Percentiles rank a stretch among this genome's conserved stretches.
These are phyloP conservation scores for Tineola bisselliella DNA, from an alignment of 2,888 invertebrate species.

Conservation along the genomic window DNA sequence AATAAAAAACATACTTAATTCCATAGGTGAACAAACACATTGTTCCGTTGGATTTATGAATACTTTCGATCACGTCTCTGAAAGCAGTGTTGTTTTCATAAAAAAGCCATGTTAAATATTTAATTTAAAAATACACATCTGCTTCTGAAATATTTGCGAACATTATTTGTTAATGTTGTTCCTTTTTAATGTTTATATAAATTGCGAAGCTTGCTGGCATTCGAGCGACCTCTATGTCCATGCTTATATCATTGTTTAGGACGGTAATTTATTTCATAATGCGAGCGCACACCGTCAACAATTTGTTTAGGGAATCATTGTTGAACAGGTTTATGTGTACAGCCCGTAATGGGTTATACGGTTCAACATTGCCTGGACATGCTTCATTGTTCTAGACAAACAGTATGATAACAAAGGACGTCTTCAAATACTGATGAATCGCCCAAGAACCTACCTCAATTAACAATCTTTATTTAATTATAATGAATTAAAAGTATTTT, in stretches of 20 bases:
- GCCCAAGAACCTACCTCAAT: background rate
- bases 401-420: background rate
- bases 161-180: background rate
- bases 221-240: background rate
- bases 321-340: conserved; percentile 1
- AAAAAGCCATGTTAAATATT: background rate
- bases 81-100: conserved; percentile 13
- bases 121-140: too few species aligned
- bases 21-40: too few species aligned
- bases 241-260: conserved; percentile 8
- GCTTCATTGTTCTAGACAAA: background rate
- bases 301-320: conserved; percentile 8
- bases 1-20: too few species aligned
- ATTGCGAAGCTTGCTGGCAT: background rate
- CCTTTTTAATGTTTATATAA: background rate
- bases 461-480: too few species aligned
- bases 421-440: background rate
- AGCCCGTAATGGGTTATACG: conserved; percentile 1
- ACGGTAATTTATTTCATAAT: conserved; percentile 7
- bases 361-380: conserved; percentile 1
- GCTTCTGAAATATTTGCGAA: conserved; percentile 15
- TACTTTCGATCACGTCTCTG: conserved; percentile 13
- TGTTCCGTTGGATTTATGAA: background rate
- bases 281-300: background rate
- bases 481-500: background rate